Evolutionary conservation across 2,113 vertebrate genomes (phyloP).

Genomic region (Brachirus orientalis): DNA sequence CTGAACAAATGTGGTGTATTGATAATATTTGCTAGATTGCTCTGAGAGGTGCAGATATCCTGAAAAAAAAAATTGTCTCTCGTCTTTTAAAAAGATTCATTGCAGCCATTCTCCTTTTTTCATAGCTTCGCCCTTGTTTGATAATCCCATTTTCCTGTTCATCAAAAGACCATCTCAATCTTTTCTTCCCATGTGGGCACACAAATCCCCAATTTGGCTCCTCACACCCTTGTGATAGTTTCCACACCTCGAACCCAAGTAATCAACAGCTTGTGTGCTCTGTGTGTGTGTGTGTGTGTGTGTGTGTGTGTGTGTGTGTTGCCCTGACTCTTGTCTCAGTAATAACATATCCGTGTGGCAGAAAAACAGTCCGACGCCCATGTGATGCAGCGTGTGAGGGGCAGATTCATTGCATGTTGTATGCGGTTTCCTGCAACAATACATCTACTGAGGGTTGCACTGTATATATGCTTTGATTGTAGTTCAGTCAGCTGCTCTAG

Average conservation of each 20-base stretch:
- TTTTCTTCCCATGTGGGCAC: constrained; percentile 6
- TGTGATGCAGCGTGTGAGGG: constrained; percentile 21
- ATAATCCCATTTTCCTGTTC: constrained; percentile 19
- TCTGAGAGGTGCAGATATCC: too few relatives aligned
- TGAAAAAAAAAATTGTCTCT: too few relatives aligned
- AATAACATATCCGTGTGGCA: constrained; percentile 33
- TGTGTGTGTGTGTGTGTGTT: not conserved
- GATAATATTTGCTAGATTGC: too few relatives aligned
- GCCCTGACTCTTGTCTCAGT: constrained; percentile 6
- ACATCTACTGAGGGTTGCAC: constrained; percentile 5
- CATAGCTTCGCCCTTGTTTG: not conserved
- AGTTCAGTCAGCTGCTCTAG: not conserved
- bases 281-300: too few relatives aligned
- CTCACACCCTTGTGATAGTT: constrained; percentile 51
- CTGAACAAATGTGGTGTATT: too few relatives aligned
- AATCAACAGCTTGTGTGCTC: constrained; percentile 53
- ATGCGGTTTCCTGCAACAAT: not conserved
- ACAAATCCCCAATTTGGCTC: constrained; percentile 35
- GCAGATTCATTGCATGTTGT: constrained; percentile 23
- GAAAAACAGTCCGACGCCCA: constrained; percentile 37
- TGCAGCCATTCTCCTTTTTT: too few relatives aligned
- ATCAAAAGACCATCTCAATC: constrained; percentile 24
- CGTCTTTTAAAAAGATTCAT: too few relatives aligned
- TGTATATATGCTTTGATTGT: constrained; percentile 15
- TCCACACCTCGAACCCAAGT: constrained; percentile 46